These are phyloP conservation scores for Alexandromys fortis DNA, from an alignment of 2,113 vertebrate species.

Conservation along the genomic window DNA sequence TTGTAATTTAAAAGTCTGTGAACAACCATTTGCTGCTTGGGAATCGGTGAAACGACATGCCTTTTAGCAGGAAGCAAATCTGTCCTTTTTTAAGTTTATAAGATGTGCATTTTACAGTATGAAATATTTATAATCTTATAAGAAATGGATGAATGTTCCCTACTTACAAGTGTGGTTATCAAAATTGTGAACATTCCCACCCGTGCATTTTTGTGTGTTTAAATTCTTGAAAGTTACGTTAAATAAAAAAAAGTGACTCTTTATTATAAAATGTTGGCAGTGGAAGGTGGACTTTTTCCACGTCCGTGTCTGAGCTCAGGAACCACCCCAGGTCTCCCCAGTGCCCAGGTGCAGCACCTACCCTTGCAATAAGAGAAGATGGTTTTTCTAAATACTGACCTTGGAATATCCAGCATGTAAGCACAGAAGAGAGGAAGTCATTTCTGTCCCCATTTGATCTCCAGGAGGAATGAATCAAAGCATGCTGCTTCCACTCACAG, in stretches of 20 bases:
- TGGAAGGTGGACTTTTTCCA: conserved; percentile 10
- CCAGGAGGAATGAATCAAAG: neutral
- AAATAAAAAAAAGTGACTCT: conserved; percentile 83
- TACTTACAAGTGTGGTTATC: conserved; percentile 85
- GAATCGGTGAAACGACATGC: conserved; percentile 76
- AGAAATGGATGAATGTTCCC: conserved; percentile 88
- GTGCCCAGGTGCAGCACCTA: neutral
- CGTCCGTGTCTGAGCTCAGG: neutral
- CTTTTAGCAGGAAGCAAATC: conserved; percentile 83
- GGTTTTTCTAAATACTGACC: conserved; percentile 29
- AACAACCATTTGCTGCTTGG: conserved; percentile 84
- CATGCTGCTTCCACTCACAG: neutral
- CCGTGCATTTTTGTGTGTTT: conserved; percentile 86
- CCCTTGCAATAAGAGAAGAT: conserved; percentile 21
- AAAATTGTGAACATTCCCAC: conserved; percentile 85
- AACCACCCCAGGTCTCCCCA: accelerated
- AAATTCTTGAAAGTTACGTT: conserved; percentile 83
- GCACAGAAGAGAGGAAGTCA: neutral
- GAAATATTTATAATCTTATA: conserved; percentile 88
- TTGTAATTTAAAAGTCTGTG: conserved; percentile 85
- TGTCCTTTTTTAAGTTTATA: conserved; percentile 77
- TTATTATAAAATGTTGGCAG: conserved; percentile 78
- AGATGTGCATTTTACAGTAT: conserved; percentile 86
- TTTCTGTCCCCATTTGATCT: neutral
- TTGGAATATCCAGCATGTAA: conserved; percentile 60